Evolutionary conservation across 2,888 invertebrate genomes (phyloP).

Genomic region (Eulithis testata): DNA sequence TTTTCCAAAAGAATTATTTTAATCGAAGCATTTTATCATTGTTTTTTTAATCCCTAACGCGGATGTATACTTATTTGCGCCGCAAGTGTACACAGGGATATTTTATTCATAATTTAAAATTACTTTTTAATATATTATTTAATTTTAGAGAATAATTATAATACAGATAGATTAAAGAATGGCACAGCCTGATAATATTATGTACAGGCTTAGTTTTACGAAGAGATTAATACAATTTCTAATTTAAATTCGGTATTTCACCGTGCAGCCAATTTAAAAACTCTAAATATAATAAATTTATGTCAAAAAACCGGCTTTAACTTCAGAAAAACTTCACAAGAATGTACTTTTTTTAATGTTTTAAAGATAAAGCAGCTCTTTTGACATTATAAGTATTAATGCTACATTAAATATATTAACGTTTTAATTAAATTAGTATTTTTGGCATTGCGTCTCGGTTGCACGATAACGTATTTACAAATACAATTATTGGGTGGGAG

Average conservation of each 20-base stretch:
- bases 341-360: background rate
- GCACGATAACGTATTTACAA: slow-evolving; percentile 63
- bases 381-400: slow-evolving; percentile 26
- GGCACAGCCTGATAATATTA: slow-evolving; percentile 63
- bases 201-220: slow-evolving; percentile 38
- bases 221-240: slow-evolving; percentile 36
- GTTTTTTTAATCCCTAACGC: slow-evolving; percentile 53
- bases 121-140: slow-evolving; percentile 45
- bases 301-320: slow-evolving; percentile 20
- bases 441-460: slow-evolving; percentile 68
- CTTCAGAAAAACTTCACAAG: no score
- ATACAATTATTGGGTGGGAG: slow-evolving; percentile 52
- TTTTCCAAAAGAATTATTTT: slow-evolving; percentile 40
- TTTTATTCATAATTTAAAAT: slow-evolving; percentile 40
- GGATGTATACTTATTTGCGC: slow-evolving; percentile 35
- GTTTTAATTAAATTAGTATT: slow-evolving; percentile 58
- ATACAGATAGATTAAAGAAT: slow-evolving; percentile 65
- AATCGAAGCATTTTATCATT: slow-evolving; percentile 60
- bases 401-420: slow-evolving; percentile 58
- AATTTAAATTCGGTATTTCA: slow-evolving; percentile 72
- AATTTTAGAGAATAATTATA: slow-evolving; percentile 53
- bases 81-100: slow-evolving; percentile 40
- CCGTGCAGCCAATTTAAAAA: slow-evolving; percentile 66
- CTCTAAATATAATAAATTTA: slow-evolving; percentile 44
- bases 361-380: slow-evolving; percentile 15